Base-by-base conservation (phyloP, 2,888 invertebrate genomes). In the Pycnomerus fuliginosus region DNA sequence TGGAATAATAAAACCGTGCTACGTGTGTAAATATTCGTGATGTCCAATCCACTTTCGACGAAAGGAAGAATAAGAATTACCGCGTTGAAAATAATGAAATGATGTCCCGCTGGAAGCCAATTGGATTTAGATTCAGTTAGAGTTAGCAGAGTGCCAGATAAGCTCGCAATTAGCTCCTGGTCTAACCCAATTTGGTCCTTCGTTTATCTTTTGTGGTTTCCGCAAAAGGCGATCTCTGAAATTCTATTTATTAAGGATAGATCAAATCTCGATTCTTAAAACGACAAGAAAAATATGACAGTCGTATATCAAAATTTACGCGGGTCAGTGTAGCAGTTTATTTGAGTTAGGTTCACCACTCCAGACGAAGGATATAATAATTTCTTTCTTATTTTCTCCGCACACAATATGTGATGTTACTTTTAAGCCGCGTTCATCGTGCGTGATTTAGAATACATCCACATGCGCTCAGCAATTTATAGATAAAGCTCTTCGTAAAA, bases 41-140 rank as follows among this genome's bases (percentile, higher is more conserved):
- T 7, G 8, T 20, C 20, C 5, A 20, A 20, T 20, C 5, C 10
- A 25, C 25, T 25, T 25, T 20, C 12, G 12, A 12, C n/a, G 2
- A 10, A 3, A 4, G 23, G 30, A 13, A 34, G 24, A 40, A 44
- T 50, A 53, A 46, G 52, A 42, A 30, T 56, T 56, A 57, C 56
- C 48, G 42, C 54, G 44, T 48, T 39, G 50, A 54, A 56, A 56
- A 53, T 60, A 60, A 58, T 57, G 53, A 60, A 56, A 60, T 60
- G 58, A 60, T 55, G 52, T 46, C 48, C 44, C 45, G 41, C 48
- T 45, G 50, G 53, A 49, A 50, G 46, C 50, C 52, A 52, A 53
- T 52, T 51, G 49, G 45, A 34, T 42, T 43, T 43, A 39, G 49
- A 60, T 60, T 49, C 50, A 53, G 56, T 58, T 60, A 56, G 52